A percentile compares a stretch with the other conserved stretches of the same genome.
These are phyloP conservation scores for Bergia puertoricense DNA, from an alignment of 92 coral and sea anemone genomes.

Conservation along the genomic window DNA sequence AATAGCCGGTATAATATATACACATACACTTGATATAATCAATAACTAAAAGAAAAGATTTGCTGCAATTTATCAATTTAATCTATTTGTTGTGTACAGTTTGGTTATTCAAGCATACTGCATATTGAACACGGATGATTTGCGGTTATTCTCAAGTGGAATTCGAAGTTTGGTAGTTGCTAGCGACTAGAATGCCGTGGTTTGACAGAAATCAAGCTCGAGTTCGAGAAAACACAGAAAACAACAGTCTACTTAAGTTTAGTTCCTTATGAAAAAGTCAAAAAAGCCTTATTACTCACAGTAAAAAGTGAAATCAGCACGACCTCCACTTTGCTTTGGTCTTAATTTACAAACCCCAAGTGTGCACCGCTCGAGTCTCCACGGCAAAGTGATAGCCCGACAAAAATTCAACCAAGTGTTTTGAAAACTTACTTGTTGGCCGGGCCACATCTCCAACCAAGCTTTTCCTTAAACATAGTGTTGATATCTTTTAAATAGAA, in stretches of 20 bases:
- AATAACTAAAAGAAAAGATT: conserved; percentile 30
- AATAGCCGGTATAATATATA: conserved; percentile 7
- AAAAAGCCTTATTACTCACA: background rate
- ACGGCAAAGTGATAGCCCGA: conserved; percentile 7
- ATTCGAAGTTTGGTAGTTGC: background rate
- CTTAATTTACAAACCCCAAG: background rate
- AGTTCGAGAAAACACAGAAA: background rate
- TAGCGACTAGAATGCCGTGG: background rate
- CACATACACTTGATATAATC: conserved; percentile 36
- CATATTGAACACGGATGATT: conserved; percentile 18
- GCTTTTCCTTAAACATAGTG: background rate
- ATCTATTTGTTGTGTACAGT: conserved; percentile 44
- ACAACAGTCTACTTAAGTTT: background rate
- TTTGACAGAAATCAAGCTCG: background rate
- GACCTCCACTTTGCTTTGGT: conserved; percentile 21
- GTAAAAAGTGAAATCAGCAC: conserved; percentile 13
- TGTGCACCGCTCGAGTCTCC: conserved; percentile 17
- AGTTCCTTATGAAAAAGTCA: background rate
- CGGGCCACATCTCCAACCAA: conserved; percentile 13
- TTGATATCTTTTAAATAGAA: conserved; percentile 35
- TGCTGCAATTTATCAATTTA: conserved; percentile 42
- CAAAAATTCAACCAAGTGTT: conserved; percentile 32
- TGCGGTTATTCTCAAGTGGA: background rate
- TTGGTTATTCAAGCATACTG: conserved; percentile 34
- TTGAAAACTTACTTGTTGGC: conserved; percentile 24